Percentiles rank a stretch among this genome's conserved stretches.
phyloP scores from a whole-genome alignment of 2,113 vertebrate genomes.

The Nymphicus hollandicus region DNA sequence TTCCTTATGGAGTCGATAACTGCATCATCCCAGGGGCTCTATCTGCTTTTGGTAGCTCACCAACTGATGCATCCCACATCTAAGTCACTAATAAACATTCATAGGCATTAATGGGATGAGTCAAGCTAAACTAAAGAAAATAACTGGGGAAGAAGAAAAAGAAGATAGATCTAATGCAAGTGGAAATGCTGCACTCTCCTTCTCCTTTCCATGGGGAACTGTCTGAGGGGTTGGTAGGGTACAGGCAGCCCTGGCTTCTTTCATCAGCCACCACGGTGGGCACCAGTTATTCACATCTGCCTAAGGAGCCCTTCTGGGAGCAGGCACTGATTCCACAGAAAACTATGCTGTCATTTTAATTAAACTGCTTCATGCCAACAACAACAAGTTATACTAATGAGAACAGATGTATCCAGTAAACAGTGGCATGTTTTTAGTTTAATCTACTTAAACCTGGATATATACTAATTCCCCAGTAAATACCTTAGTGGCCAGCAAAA shows the following conservation, averaged over 20 bases:
- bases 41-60: background rate
- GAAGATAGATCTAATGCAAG: rapidly evolving
- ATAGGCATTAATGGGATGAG: background rate
- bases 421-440: slow-evolving; percentile 51
- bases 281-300: background rate
- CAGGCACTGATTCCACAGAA: background rate
- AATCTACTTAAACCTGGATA: slow-evolving; percentile 59
- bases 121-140: background rate
- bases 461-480: slow-evolving; percentile 60
- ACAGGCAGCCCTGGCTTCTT: background rate
- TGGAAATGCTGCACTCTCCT: background rate
- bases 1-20: background rate
- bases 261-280: background rate
- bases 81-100: background rate
- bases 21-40: background rate
- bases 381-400: slow-evolving; percentile 59
- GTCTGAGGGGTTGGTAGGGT: background rate
- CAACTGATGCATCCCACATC: background rate
- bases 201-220: background rate
- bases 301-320: background rate
- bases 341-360: slow-evolving; percentile 25
- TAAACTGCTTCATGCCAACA: slow-evolving; percentile 35
- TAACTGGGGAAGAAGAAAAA: background rate
- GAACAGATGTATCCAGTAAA: slow-evolving; percentile 62
- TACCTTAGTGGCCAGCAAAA: slow-evolving; percentile 42